phyloP scores from a whole-genome alignment of 1,140 invertebrate genomes.

The Bilobella aurantiaca region DNA sequence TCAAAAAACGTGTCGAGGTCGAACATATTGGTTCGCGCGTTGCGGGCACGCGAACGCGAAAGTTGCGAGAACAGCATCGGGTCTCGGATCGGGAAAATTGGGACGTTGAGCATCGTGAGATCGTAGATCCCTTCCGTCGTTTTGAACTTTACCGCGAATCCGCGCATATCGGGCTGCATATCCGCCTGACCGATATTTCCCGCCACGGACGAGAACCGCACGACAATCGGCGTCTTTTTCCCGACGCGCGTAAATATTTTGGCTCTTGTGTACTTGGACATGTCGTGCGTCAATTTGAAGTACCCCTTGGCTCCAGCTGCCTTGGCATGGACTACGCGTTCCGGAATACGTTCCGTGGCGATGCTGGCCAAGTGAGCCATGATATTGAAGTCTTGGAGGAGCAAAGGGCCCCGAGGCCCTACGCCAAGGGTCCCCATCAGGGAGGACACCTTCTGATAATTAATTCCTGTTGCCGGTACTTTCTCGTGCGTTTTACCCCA shows the following conservation, averaged over 20 bases:
- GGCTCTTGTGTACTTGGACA: slow-evolving; percentile 64
- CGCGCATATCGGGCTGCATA: slow-evolving; percentile 40
- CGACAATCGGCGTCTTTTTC: slow-evolving; percentile 48
- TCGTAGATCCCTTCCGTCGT: slow-evolving; percentile 51
- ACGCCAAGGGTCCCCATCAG: background rate
- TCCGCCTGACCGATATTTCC: slow-evolving; percentile 50
- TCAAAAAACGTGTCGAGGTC: slow-evolving; percentile 1
- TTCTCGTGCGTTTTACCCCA: too few relatives aligned
- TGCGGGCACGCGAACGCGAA: slow-evolving; percentile 43
- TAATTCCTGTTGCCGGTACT: too few relatives aligned
- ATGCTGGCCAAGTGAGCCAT: background rate
- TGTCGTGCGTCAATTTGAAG: slow-evolving; percentile 66
- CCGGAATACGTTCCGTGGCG: background rate
- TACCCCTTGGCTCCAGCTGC: slow-evolving; percentile 52
- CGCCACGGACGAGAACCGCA: slow-evolving; percentile 54
- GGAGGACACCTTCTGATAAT: too few relatives aligned
- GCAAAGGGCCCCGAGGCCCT: background rate
- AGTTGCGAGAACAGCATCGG: slow-evolving; percentile 44
- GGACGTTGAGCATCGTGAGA: slow-evolving; percentile 47
- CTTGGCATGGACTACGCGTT: slow-evolving; percentile 38
- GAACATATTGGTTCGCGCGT: slow-evolving; percentile 38
- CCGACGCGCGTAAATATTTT: slow-evolving; percentile 48
- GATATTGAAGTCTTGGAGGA: slow-evolving; percentile 1
- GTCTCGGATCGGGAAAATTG: slow-evolving; percentile 50
- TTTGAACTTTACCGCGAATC: slow-evolving; percentile 50